These are phyloP conservation scores for Lepidotrigona ventralis DNA, from an alignment of 1,140 invertebrate genomes.

Conservation along the genomic window DNA sequence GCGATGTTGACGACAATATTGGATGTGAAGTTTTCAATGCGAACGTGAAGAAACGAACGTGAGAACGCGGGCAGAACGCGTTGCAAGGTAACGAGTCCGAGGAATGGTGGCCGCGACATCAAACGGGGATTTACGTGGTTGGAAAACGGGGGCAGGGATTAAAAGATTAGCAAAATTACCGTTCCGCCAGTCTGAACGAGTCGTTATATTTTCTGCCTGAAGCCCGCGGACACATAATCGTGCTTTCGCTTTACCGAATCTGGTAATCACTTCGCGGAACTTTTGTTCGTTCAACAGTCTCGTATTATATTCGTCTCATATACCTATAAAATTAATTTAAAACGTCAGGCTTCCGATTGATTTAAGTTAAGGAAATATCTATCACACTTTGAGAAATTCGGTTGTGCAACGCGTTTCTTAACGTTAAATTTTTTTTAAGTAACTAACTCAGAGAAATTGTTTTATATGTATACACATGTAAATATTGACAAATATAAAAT, in stretches of 20 bases:
- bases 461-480: too few species aligned
- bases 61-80: neutral
- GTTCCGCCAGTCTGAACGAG: neutral
- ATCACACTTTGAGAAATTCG: too few species aligned
- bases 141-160: slow-evolving; percentile 46
- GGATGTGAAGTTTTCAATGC: too few species aligned
- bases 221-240: neutral
- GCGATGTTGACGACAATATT: too few species aligned
- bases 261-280: neutral
- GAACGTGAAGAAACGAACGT: neutral
- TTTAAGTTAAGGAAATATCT: neutral
- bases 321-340: neutral
- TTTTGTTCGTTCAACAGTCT: neutral
- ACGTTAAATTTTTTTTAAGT: too few species aligned
- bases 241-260: neutral
- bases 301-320: neutral
- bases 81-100: neutral
- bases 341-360: neutral
- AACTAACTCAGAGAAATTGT: too few species aligned
- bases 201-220: neutral
- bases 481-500: too few species aligned
- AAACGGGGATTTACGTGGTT: neutral
- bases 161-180: slow-evolving; percentile 55
- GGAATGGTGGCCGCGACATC: neutral
- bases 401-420: too few species aligned